phyloP scores from a whole-genome alignment of 2,888 invertebrate genomes.

The Acanthosepion lycidas region DNA sequence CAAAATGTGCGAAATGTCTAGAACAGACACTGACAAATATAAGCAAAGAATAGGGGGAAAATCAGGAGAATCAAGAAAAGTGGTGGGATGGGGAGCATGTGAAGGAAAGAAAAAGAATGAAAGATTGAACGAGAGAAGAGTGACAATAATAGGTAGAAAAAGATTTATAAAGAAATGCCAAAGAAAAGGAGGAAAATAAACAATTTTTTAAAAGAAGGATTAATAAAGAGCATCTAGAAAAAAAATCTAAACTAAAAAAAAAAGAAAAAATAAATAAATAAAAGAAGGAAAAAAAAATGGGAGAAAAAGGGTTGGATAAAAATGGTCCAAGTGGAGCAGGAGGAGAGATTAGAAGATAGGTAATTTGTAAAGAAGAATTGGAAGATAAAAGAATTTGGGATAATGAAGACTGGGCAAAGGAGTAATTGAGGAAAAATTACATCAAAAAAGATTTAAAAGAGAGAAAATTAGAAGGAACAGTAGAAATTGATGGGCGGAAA shows the following conservation, averaged over 20 bases:
- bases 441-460: neutral
- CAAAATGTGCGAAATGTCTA: neutral
- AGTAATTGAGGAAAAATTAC: neutral
- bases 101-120: too few species aligned
- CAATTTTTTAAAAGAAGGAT: neutral
- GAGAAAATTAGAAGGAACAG: neutral
- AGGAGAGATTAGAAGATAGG: constrained; percentile 2
- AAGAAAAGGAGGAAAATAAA: neutral
- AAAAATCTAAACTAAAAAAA: too few species aligned
- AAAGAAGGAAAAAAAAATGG: neutral
- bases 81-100: too few species aligned
- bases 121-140: neutral
- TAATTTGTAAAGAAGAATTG: constrained; percentile 15
- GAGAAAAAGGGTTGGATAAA: neutral
- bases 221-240: neutral
- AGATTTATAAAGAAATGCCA: neutral
- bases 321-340: neutral
- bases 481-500: neutral
- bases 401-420: constrained; percentile 11
- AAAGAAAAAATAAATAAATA: neutral
- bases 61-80: neutral
- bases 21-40: neutral
- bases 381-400: constrained; percentile 6
- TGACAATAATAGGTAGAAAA: neutral
- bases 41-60: neutral